Evolutionary conservation across 2,888 invertebrate species (phyloP).

Genomic region (Andrena chrysosceles): DNA sequence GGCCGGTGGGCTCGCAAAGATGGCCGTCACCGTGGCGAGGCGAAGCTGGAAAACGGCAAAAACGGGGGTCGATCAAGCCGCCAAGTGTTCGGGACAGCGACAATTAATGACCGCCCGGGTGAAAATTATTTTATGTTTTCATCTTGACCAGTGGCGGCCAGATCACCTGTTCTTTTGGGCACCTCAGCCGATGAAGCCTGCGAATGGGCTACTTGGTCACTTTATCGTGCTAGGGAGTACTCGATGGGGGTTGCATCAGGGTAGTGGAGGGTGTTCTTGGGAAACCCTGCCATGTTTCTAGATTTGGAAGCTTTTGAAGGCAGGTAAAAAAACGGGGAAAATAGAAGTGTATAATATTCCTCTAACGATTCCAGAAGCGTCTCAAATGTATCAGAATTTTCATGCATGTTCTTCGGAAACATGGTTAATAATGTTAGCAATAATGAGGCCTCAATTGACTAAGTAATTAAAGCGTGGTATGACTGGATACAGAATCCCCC

Average conservation of each 20-base stretch:
- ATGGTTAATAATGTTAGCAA: not conserved
- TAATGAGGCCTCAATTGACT: constrained; percentile 12
- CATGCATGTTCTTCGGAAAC: not conserved
- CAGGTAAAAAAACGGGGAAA: no score
- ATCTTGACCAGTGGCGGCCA: constrained; percentile 60
- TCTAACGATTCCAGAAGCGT: no score
- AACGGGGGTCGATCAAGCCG: constrained; percentile 42
- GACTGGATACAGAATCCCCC: not conserved
- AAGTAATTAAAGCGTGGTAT: constrained; percentile 9
- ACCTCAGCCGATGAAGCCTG: not conserved
- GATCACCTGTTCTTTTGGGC: constrained; percentile 38
- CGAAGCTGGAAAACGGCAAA: constrained; percentile 65
- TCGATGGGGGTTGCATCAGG: not conserved
- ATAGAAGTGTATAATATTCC: no score
- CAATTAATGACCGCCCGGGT: constrained; percentile 77
- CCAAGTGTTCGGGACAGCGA: constrained; percentile 69
- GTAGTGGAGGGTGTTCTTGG: not conserved
- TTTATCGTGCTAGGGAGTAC: not conserved
- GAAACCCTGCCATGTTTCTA: not conserved
- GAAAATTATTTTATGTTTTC: constrained; percentile 81
- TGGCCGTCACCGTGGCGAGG: constrained; percentile 72
- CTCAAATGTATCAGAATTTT: no score
- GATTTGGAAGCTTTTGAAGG: no score
- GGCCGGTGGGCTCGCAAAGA: constrained; percentile 77
- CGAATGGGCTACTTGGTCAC: not conserved